A percentile compares a stretch with the other conserved stretches of the same genome.
These are phyloP conservation scores for Diorhabda elongata DNA, from an alignment of 1,140 invertebrate genomes.

Conservation along the genomic window DNA sequence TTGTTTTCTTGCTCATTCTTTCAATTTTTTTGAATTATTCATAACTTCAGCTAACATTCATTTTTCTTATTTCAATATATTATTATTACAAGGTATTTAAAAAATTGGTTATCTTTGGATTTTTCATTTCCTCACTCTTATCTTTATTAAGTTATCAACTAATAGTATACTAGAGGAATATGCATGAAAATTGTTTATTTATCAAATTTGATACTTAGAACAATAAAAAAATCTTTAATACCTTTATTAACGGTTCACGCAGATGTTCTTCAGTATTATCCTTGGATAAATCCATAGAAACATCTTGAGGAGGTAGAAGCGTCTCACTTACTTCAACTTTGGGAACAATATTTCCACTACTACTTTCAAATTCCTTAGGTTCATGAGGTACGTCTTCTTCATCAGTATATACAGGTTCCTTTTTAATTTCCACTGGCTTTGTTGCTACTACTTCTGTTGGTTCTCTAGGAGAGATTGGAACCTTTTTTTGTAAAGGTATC, in stretches of 20 bases:
- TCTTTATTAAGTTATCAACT: too few relatives aligned
- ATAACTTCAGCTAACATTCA: too few relatives aligned
- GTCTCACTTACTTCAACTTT: neutral
- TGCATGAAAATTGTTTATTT: too few relatives aligned
- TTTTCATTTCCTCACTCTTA: too few relatives aligned
- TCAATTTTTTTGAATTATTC: too few relatives aligned
- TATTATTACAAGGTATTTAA: too few relatives aligned
- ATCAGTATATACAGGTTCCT: neutral
- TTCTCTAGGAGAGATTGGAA: slow-evolving; percentile 9
- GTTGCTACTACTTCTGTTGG: neutral
- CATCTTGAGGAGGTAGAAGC: neutral
- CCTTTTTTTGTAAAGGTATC: slow-evolving; percentile 12
- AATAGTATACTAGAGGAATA: too few relatives aligned
- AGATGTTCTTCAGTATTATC: neutral
- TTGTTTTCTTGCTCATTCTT: too few relatives aligned
- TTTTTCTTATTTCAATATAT: too few relatives aligned
- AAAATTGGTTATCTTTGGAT: too few relatives aligned
- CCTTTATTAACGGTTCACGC: slow-evolving; percentile 23
- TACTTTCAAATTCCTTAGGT: too few relatives aligned
- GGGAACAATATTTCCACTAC: neutral
- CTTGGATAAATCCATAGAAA: neutral
- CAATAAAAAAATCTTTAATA: neutral
- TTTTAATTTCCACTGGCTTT: slow-evolving; percentile 2
- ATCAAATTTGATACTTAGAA: too few relatives aligned
- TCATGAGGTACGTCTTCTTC: neutral